These are phyloP conservation scores for Bryconaethiops microstoma DNA, from an alignment of 2,797 vertebrate genomes.

Conservation along the genomic window DNA sequence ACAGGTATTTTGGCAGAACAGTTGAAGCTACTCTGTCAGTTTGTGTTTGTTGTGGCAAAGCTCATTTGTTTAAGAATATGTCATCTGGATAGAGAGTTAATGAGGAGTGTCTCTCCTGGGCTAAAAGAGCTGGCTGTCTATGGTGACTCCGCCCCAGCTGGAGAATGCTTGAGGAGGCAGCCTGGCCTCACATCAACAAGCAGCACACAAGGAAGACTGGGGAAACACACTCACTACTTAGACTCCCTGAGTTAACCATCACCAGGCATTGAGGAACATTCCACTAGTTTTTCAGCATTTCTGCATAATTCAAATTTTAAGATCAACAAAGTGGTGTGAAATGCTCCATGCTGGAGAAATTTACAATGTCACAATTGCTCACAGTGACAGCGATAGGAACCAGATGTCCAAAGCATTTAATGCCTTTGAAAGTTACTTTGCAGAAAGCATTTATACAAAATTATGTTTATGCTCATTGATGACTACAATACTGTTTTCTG, in stretches of 20 bases:
- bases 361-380: background rate
- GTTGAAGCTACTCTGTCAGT: slow-evolving; percentile 30
- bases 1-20: slow-evolving; percentile 31
- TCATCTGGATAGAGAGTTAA: slow-evolving; percentile 69
- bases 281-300: background rate
- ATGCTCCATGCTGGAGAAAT: background rate
- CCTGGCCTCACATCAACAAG: background rate
- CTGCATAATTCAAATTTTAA: background rate
- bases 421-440: background rate
- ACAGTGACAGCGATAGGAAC: background rate
- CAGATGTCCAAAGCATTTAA: background rate
- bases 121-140: slow-evolving; percentile 47
- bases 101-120: slow-evolving; percentile 46
- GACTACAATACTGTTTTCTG: too few species aligned
- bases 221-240: background rate
- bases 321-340: background rate
- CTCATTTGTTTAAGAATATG: slow-evolving; percentile 74
- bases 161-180: background rate
- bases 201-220: background rate
- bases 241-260: background rate
- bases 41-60: slow-evolving; percentile 33
- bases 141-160: slow-evolving; percentile 3
- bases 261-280: background rate
- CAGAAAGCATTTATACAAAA: too few species aligned
- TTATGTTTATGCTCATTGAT: too few species aligned